Evolutionary conservation across 2,888 invertebrate species (phyloP), one percentile per base, ranked within the genome.

Genomic region (Rhaphigaster nebulosa): DNA sequence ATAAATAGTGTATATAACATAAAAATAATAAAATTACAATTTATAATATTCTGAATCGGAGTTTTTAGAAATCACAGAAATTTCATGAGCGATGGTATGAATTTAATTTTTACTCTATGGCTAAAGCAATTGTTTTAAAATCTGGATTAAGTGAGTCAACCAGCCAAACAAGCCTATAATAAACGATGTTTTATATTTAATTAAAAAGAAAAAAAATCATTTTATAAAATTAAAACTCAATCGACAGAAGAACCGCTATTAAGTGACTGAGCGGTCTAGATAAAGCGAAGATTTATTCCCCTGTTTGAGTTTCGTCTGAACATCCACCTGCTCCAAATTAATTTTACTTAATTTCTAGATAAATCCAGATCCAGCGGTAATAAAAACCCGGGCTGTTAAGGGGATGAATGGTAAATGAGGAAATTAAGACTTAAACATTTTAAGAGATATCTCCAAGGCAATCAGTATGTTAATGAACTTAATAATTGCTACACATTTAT

Each of bases 361-460:
- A 84, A 84, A 84, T 45, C 84, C 84, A 45, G 84, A n/a, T n/a
- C 84, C 45, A n/a, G 84, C 6, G 84, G 84, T 50, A 84, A 84
- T 84, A 84, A 84, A 84, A 84, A 41, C 26, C 41, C 45, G 41
- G n/a, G 84, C 45, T 45, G 84, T 84, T 84, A 84, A 84, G n/a
- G 45, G 45, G 41, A 45, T 50, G 84, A 45, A 84, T 84, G 41
- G 84, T 84, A 84, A 84, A 84, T 84, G 41, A 84, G 84, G 84
- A n/a, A 84, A 84, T 84, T 84, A 84, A 84, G 84, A 84, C 84
- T 84, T 84, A 84, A 84, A 84, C 84, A 84, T 84, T 45, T 45
- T 84, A 50, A 45, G 84, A 84, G 84, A 45, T 38, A 84, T 50
- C 84, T 5, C 45, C 45, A n/a, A 8, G 23, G 84, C 41, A 84